A percentile compares a stretch with the other conserved stretches of the same genome.
phyloP scores from a whole-genome alignment of 2,113 vertebrate genomes.

The Megaceryle maxima region DNA sequence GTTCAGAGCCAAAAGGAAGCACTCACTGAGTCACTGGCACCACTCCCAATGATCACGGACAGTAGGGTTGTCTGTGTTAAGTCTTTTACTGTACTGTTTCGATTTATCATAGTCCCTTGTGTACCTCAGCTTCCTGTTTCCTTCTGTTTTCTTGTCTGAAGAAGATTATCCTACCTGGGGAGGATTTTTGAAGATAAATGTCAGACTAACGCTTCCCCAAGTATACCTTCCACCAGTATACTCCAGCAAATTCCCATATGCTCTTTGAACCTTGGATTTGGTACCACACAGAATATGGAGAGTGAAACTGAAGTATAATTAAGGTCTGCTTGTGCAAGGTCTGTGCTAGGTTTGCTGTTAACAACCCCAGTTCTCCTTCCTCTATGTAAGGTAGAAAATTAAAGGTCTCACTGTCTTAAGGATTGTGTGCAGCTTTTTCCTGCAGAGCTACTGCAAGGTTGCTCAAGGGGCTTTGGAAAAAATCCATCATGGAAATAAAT shows the following conservation, averaged over 20 bases:
- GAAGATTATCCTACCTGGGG: background rate
- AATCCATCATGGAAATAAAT: background rate
- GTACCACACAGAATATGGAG: background rate
- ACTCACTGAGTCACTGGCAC: background rate
- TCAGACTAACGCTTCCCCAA: background rate
- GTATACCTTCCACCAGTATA: background rate
- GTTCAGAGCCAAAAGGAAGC: background rate
- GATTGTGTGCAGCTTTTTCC: background rate
- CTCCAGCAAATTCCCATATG: background rate
- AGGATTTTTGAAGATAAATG: background rate
- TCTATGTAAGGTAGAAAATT: background rate
- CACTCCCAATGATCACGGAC: background rate
- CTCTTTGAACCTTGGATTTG: background rate
- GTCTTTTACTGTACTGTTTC: background rate
- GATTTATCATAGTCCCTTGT: background rate
- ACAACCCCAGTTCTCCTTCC: background rate
- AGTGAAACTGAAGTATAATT: background rate
- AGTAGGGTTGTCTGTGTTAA: background rate
- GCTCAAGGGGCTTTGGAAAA: background rate
- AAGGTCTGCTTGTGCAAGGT: background rate
- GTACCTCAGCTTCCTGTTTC: background rate
- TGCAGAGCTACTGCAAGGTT: accelerated
- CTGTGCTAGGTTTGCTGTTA: background rate
- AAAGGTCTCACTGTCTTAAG: background rate
- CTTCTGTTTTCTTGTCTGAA: background rate